These are phyloP conservation scores for Paralichthys olivaceus DNA, from an alignment of 2,113 vertebrate genomes.

Conservation along the genomic window DNA sequence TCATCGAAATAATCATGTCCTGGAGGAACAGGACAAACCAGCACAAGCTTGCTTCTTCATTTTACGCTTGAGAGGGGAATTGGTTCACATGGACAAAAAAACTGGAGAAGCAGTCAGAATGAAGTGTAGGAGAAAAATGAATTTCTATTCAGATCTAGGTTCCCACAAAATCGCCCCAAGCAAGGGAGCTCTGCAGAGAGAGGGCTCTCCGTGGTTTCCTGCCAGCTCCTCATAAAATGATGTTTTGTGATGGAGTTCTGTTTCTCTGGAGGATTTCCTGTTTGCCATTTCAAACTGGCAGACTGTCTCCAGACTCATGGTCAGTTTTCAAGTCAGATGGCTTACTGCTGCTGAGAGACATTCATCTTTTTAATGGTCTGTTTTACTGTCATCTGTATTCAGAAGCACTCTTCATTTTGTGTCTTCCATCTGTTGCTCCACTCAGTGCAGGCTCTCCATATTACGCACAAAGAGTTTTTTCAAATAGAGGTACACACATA, in stretches of 20 bases:
- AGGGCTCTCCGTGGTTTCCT: constrained; percentile 36
- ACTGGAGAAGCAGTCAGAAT: constrained; percentile 9
- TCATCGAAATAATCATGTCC: constrained; percentile 25
- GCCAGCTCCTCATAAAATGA: constrained; percentile 49
- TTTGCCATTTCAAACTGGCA: constrained; percentile 26
- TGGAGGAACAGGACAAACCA: constrained; percentile 13
- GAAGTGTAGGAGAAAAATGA: constrained; percentile 38
- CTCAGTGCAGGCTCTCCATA: neutral
- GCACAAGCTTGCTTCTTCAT: neutral
- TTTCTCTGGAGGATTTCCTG: constrained; percentile 45
- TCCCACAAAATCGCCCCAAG: constrained; percentile 44
- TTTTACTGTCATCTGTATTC: constrained; percentile 23
- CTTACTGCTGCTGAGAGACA: neutral
- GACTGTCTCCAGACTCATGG: constrained; percentile 2
- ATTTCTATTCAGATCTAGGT: constrained; percentile 40
- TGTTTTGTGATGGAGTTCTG: constrained; percentile 46
- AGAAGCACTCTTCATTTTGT: neutral
- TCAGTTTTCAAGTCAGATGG: constrained; percentile 18
- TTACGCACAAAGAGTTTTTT: constrained; percentile 21
- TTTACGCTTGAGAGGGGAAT: neutral
- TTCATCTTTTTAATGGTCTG: constrained; percentile 8
- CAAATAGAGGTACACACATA: constrained; percentile 40
- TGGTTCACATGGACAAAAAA: constrained; percentile 15
- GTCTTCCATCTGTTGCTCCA: constrained; percentile 15
- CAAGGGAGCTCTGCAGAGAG: constrained; percentile 37